phyloP scores from a whole-genome alignment of 2,888 invertebrate genomes.

The Pristionchus mayeri region DNA sequence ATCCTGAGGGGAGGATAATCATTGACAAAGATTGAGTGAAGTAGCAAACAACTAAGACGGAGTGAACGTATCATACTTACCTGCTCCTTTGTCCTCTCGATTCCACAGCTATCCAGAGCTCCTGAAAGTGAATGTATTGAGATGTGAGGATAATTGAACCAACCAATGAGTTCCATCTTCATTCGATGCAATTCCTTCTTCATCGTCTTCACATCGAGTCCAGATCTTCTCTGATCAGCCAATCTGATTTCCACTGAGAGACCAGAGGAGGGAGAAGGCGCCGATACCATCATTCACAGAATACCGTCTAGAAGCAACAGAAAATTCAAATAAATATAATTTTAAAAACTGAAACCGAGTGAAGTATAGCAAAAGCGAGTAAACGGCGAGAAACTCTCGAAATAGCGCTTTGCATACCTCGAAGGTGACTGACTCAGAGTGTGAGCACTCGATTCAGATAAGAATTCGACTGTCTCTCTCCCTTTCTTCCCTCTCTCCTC shows the following conservation, averaged over 20 bases:
- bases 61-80: background rate
- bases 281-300: background rate
- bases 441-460: background rate
- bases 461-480: conserved; percentile 17
- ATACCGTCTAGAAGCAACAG: no score
- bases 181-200: conserved; percentile 47
- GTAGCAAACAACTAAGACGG: background rate
- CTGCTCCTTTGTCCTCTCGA: background rate
- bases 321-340: no score
- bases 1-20: background rate
- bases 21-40: background rate
- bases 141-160: background rate
- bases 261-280: conserved; percentile 1
- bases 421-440: conserved; percentile 8
- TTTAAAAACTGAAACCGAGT: background rate
- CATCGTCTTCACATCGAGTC: conserved; percentile 33
- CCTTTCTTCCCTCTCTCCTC: background rate
- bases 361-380: background rate
- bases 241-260: conserved; percentile 33
- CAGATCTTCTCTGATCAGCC: background rate
- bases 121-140: background rate
- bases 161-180: conserved; percentile 48
- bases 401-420: background rate
- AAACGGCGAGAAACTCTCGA: background rate
- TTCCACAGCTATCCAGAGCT: background rate